Percentiles rank a stretch among this genome's conserved stretches.
These are phyloP conservation scores for Chelonia mydas DNA, from an alignment of 2,797 vertebrate genomes.

Conservation along the genomic window DNA sequence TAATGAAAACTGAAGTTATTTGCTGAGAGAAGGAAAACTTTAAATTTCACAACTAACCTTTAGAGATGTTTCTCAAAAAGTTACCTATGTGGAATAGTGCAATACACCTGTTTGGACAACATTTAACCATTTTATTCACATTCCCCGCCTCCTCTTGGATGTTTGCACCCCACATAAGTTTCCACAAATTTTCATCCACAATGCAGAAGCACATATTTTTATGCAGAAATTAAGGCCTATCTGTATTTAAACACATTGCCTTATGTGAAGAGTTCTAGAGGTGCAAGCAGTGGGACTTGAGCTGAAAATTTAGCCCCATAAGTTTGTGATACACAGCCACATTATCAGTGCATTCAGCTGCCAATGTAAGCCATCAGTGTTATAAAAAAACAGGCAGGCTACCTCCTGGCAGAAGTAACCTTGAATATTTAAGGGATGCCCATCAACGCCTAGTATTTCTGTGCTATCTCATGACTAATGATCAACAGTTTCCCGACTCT, in stretches of 20 bases:
- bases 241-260: not conserved
- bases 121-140: not conserved
- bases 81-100: rapidly evolving
- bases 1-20: not conserved
- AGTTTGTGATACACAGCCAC: not conserved
- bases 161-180: not conserved
- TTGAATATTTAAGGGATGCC: not conserved
- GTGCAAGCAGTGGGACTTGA: not conserved
- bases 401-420: not conserved
- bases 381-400: not conserved
- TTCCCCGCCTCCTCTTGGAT: not conserved
- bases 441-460: not conserved
- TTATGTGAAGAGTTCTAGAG: not conserved
- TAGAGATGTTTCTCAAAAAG: not conserved
- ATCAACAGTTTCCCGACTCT: not conserved
- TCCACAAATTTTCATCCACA: not conserved
- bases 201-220: not conserved
- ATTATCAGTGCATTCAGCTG: not conserved
- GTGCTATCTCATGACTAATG: not conserved
- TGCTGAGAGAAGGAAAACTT: not conserved
- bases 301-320: no score
- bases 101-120: not conserved
- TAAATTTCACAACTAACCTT: not conserved
- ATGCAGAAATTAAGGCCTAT: not conserved
- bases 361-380: not conserved